Conservation (phyloP, 1,140 invertebrate species). For the Sitophilus oryzae region DNA sequence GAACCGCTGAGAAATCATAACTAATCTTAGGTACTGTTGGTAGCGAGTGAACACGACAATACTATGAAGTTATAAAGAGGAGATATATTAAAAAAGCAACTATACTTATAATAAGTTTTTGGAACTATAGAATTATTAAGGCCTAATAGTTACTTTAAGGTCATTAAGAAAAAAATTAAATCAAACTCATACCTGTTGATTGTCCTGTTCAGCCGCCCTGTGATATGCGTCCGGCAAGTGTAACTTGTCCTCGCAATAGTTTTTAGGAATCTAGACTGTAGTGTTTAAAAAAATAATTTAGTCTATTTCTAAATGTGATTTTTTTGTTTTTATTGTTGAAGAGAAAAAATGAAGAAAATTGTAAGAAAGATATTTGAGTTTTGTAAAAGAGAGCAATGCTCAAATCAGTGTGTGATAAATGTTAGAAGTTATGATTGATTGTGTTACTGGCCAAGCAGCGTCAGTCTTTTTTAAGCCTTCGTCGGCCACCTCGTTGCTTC, state of each 20-base stretch:
- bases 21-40: constrained; percentile 35
- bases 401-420: constrained; percentile 32
- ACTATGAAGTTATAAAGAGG: constrained; percentile 12
- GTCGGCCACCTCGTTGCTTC: background rate
- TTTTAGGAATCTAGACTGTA: constrained; percentile 31
- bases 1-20: constrained; percentile 28
- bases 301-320: constrained; percentile 41
- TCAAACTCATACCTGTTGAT: constrained; percentile 24
- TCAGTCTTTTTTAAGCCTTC: background rate
- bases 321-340: constrained; percentile 31
- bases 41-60: constrained; percentile 46
- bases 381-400: constrained; percentile 36
- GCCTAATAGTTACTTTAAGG: constrained; percentile 14
- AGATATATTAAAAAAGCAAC: too few relatives aligned
- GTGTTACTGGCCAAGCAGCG: constrained; percentile 23
- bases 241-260: constrained; percentile 29
- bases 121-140: constrained; percentile 1
- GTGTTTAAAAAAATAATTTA: constrained; percentile 30
- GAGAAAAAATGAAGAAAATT: constrained; percentile 35
- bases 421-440: constrained; percentile 26
- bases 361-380: constrained; percentile 38
- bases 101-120: too few relatives aligned
- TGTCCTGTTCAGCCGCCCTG: constrained; percentile 43
- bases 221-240: constrained; percentile 32
- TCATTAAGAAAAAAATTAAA: constrained; percentile 11